phyloP scores from a whole-genome alignment of 1,140 invertebrate species.

The Notospermus geniculatus region DNA sequence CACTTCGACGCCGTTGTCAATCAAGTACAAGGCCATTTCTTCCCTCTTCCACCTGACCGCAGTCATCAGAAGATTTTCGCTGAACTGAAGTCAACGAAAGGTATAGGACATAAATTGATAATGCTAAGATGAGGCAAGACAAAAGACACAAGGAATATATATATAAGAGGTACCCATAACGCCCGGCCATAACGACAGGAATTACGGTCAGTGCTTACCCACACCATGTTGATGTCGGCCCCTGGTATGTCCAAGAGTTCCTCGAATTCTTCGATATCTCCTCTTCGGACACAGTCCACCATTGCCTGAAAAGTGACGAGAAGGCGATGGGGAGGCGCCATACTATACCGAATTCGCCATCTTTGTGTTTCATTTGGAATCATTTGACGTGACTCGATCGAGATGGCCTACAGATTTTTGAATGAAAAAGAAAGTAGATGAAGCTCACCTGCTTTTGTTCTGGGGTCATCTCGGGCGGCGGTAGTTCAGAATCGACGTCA shows the following conservation, averaged over 20 bases:
- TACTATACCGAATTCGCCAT: too few relatives aligned
- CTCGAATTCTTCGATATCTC: constrained; percentile 39
- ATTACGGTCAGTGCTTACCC: constrained; percentile 29
- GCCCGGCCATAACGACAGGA: neutral
- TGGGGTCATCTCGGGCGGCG: neutral
- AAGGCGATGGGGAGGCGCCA: too few relatives aligned
- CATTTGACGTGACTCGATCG: neutral
- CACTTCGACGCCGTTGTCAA: constrained; percentile 45
- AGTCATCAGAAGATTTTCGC: constrained; percentile 50
- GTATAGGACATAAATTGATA: neutral
- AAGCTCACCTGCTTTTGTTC: constrained; percentile 7
- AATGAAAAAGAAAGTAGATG: too few relatives aligned
- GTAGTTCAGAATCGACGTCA: too few relatives aligned
- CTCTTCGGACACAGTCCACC: constrained; percentile 35
- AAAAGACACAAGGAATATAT: neutral
- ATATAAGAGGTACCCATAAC: neutral
- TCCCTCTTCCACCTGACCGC: constrained; percentile 37
- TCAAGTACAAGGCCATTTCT: constrained; percentile 46
- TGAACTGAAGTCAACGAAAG: constrained; percentile 29
- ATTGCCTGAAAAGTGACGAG: constrained; percentile 29
- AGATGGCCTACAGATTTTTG: neutral
- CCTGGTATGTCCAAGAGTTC: constrained; percentile 38
- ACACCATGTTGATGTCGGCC: constrained; percentile 41
- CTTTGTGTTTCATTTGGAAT: neutral
- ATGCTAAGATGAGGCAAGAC: neutral